phyloP scores from a whole-genome alignment of 1,140 invertebrate genomes.

The Drosophila jambulina region DNA sequence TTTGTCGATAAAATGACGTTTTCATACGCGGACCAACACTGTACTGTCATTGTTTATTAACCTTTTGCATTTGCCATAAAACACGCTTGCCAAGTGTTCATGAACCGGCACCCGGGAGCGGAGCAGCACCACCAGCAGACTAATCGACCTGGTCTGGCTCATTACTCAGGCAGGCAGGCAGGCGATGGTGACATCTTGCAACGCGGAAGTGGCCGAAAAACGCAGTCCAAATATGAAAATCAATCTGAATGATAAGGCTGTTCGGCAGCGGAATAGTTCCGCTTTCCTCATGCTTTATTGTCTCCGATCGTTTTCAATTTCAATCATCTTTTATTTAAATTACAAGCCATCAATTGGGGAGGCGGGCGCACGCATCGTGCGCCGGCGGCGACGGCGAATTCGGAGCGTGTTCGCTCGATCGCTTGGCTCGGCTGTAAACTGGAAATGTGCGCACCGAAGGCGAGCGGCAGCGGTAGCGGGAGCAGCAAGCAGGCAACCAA shows the following conservation, averaged over 20 bases:
- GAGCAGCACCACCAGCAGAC: slow-evolving; percentile 52
- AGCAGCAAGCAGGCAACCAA: background rate
- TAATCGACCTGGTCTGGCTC: slow-evolving; percentile 66
- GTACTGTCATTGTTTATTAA: slow-evolving; percentile 75
- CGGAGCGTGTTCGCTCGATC: slow-evolving; percentile 27
- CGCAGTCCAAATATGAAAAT: slow-evolving; percentile 45
- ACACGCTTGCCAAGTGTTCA: slow-evolving; percentile 64
- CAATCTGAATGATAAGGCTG: slow-evolving; percentile 32
- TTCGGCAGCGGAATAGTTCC: slow-evolving; percentile 36
- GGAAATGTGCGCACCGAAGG: slow-evolving; percentile 42
- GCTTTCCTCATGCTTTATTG: slow-evolving; percentile 51
- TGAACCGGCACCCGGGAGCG: slow-evolving; percentile 32
- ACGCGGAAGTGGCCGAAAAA: slow-evolving; percentile 68
- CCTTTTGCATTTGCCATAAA: slow-evolving; percentile 77
- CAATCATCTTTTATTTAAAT: slow-evolving; percentile 59
- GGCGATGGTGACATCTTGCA: slow-evolving; percentile 46
- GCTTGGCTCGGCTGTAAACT: slow-evolving; percentile 35
- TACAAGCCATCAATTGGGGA: slow-evolving; percentile 44
- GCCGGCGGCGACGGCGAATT: slow-evolving; percentile 48
- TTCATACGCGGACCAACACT: slow-evolving; percentile 55
- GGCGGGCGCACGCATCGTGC: slow-evolving; percentile 22
- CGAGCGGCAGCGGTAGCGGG: slow-evolving; percentile 18
- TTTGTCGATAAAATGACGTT: slow-evolving; percentile 77
- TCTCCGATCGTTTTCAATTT: slow-evolving; percentile 51
- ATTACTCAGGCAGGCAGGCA: slow-evolving; percentile 57